These are phyloP conservation scores for Herpetotheres cachinnans DNA, from an alignment of 2,113 vertebrate genomes.

Conservation along the genomic window DNA sequence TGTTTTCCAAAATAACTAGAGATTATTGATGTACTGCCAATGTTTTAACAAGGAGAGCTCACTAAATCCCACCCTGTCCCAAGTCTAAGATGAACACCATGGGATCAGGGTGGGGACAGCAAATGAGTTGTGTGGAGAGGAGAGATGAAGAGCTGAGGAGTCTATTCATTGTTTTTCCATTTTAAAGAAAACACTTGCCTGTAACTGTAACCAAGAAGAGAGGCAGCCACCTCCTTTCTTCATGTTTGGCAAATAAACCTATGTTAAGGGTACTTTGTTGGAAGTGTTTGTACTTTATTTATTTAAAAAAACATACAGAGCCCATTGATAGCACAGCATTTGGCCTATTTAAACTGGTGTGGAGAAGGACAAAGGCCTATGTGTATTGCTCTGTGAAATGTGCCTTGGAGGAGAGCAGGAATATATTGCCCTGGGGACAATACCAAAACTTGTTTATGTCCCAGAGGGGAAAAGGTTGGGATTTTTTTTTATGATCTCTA, in stretches of 20 bases:
- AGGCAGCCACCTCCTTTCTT: constrained; percentile 5
- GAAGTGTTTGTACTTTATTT: constrained; percentile 22
- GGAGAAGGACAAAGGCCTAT: background rate
- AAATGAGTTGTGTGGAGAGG: background rate
- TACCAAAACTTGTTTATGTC: background rate
- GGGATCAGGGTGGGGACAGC: constrained; percentile 46
- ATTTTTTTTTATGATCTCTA: background rate
- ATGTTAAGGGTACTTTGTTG: background rate
- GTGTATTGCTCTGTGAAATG: background rate
- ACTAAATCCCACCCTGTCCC: constrained; percentile 33
- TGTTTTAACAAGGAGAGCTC: constrained; percentile 27
- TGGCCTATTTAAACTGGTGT: background rate
- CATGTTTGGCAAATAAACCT: constrained; percentile 57
- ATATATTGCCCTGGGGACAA: background rate
- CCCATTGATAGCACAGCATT: background rate
- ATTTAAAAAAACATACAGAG: background rate
- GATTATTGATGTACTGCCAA: constrained; percentile 45
- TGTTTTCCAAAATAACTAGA: constrained; percentile 44
- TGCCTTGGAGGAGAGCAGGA: background rate
- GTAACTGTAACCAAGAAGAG: constrained; percentile 26
- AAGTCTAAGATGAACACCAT: background rate
- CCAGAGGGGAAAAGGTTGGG: background rate
- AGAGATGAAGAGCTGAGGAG: background rate
- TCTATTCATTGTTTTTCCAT: constrained; percentile 40
- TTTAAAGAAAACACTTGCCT: constrained; percentile 53